Evolutionary conservation across 2,888 invertebrate species (phyloP).

Genomic region (Archaeoteleia sp.): DNA sequence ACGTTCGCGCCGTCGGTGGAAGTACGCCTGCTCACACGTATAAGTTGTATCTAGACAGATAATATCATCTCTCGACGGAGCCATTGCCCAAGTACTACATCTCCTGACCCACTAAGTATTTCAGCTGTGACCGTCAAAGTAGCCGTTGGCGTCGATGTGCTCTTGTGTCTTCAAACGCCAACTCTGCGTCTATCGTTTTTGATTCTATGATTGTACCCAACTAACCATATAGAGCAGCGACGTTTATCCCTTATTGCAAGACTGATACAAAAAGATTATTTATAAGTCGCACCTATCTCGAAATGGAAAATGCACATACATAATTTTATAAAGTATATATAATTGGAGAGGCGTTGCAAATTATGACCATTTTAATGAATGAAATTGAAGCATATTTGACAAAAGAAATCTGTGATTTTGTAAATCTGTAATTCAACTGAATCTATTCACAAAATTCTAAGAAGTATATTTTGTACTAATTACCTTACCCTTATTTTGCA

Average conservation of each 20-base stretch:
- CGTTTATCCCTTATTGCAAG: not conserved
- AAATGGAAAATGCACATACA: too few relatives aligned
- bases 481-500: too few relatives aligned
- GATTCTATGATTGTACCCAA: not conserved
- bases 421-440: too few relatives aligned
- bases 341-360: too few relatives aligned
- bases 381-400: too few relatives aligned
- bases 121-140: slow-evolving; percentile 64
- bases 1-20: slow-evolving; percentile 23
- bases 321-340: too few relatives aligned
- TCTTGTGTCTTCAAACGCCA: slow-evolving; percentile 12
- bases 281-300: too few relatives aligned
- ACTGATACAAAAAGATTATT: too few relatives aligned
- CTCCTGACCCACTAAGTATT: slow-evolving; percentile 69
- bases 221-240: slow-evolving; percentile 1
- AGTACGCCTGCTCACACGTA: slow-evolving; percentile 13
- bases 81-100: slow-evolving; percentile 55
- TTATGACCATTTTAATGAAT: too few relatives aligned
- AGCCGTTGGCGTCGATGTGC: slow-evolving; percentile 15
- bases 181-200: slow-evolving; percentile 3
- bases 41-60: slow-evolving; percentile 47
- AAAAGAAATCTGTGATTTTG: too few relatives aligned
- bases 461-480: too few relatives aligned
- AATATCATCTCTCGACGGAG: slow-evolving; percentile 44
- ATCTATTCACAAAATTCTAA: too few relatives aligned